Evolutionary conservation across 2,888 invertebrate genomes (phyloP).

Genomic region (Chromoteleia sp.): DNA sequence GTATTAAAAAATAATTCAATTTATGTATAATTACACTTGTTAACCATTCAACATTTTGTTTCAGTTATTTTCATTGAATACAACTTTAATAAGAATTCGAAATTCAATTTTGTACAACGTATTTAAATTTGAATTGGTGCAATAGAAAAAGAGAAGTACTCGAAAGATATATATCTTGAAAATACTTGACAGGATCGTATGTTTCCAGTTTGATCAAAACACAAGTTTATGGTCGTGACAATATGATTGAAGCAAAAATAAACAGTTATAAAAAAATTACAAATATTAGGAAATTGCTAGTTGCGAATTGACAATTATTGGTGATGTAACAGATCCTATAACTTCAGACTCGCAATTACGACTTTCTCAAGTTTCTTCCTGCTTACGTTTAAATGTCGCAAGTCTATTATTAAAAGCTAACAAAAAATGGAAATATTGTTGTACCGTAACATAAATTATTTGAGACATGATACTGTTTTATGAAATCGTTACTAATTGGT

Average conservation of each 20-base stretch:
- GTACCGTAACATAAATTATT: no score
- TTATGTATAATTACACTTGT: no score
- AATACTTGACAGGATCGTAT: no score
- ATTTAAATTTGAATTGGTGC: no score
- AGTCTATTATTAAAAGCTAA: constrained; percentile 39
- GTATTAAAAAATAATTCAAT: neutral
- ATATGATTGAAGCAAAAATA: neutral
- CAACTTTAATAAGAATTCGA: no score
- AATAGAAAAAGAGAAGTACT: no score
- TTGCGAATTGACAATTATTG: constrained; percentile 38
- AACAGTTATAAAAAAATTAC: constrained; percentile 15
- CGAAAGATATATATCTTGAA: no score
- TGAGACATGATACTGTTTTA: no score
- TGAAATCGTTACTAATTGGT: no score
- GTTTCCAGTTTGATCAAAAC: neutral
- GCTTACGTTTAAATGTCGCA: constrained; percentile 45
- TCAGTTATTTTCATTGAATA: no score
- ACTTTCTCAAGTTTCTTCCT: constrained; percentile 62
- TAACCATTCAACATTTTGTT: no score
- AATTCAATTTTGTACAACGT: no score
- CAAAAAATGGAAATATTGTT: constrained; percentile 6
- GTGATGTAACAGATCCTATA: constrained; percentile 39
- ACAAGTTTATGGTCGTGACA: neutral
- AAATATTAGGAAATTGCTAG: constrained; percentile 34
- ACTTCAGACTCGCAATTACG: constrained; percentile 37